Base-by-base conservation (phyloP, 2,888 invertebrate genomes). In the Tiphia femorata region DNA sequence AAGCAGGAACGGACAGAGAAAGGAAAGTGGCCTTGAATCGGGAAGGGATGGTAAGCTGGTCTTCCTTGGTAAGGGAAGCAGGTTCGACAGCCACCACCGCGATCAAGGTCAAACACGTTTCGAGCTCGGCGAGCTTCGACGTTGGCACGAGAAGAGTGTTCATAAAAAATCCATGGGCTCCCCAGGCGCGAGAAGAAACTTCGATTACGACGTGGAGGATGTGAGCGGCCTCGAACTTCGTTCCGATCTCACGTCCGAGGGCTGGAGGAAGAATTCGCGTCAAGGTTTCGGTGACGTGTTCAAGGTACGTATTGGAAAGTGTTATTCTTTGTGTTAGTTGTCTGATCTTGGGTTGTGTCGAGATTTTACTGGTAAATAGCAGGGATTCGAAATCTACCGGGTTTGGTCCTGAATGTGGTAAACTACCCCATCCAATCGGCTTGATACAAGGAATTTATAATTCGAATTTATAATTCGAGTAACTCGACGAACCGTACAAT, bases 121-220 rank as follows among this genome's bases (percentile, higher is more conserved):
- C 10, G 62, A 57, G 49, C 44, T 49, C 42, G 46, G 44, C 57
- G 46, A 62, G 49, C 55, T 58, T 44, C 59, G 62, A 58, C 57
- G 54, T 21, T 62, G 53, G 49, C 63, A 62, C 48, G 49, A 52
- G 48, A 56, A 58, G 33, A 62, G 62, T 7, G 41, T 58, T 12
- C 58, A 51, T 37, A 62, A 62, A 37, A 63, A 62, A 38, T 63
- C 63, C 14, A 63, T 63, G 63, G 50, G 48, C 16, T 23, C 25
- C 23, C 30, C 42, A 21, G 50, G 23, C 20, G 6, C 47, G 17
- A 48, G 25, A 25, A 61, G 23, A 44, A 54, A 51, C 25, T 48
- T 40, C 14, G 44, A 63, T 50, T 44, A 43, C 21, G 62, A 61
- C 41, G 49, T 44, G n/a, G 14, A 33, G 33, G 63, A 63, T 42